These are phyloP conservation scores for Trinorchestia longiramus DNA, from an alignment of 1,140 invertebrate genomes.

Conservation along the genomic window DNA sequence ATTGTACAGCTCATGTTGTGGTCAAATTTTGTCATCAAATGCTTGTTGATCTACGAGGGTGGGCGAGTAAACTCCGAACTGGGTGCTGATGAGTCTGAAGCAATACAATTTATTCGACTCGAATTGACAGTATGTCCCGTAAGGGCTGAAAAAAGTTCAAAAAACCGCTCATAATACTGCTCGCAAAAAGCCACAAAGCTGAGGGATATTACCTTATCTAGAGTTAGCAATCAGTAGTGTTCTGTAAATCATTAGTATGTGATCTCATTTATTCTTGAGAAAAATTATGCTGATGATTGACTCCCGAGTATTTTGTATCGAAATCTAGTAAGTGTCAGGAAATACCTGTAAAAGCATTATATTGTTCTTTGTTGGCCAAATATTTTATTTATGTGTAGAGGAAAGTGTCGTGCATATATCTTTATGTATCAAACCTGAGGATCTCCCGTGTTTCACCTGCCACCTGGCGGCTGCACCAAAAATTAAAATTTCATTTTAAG, in stretches of 20 bases:
- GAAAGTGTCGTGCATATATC: background rate
- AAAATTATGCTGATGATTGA: background rate
- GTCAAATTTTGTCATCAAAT: too few species aligned
- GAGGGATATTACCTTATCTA: background rate
- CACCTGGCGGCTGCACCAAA: background rate
- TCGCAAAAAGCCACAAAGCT: background rate
- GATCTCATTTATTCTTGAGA: background rate
- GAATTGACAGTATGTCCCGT: background rate
- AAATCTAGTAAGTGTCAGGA: background rate
- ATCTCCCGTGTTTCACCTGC: background rate
- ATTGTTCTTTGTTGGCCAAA: background rate
- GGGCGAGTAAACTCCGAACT: too few species aligned
- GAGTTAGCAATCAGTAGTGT: background rate
- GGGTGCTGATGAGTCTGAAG: too few species aligned
- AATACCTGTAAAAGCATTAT: background rate
- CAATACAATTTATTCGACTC: background rate
- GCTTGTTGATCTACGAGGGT: too few species aligned
- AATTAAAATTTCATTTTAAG: background rate
- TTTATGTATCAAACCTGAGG: background rate
- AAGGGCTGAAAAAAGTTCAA: background rate
- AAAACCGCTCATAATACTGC: background rate
- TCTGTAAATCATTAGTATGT: background rate
- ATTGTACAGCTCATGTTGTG: too few species aligned
- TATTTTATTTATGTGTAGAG: background rate
- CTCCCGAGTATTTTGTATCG: background rate